phyloP scores from a whole-genome alignment of 2,113 vertebrate species.

The Halichoeres trimaculatus region DNA sequence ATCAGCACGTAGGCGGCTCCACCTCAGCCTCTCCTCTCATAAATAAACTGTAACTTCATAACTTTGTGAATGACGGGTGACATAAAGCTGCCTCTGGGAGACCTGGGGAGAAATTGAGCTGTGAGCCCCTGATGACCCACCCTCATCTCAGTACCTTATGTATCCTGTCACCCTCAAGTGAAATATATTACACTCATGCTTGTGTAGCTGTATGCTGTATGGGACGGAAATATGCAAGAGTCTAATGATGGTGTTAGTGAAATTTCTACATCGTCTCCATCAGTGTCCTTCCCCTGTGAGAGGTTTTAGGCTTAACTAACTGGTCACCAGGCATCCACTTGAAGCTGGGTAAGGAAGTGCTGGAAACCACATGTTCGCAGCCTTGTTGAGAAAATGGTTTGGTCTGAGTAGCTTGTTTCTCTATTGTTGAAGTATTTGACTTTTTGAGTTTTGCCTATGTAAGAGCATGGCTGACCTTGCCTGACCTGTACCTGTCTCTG shows the following conservation, averaged over 20 bases:
- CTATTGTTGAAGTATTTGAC: too few species aligned
- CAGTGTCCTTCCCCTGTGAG: too few species aligned
- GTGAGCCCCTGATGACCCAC: background rate
- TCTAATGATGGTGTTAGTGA: background rate
- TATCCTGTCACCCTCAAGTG: constrained; percentile 19
- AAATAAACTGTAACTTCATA: constrained; percentile 4
- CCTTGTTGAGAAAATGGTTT: too few species aligned
- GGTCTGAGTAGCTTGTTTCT: too few species aligned
- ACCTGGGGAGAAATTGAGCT: background rate
- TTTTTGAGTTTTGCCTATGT: too few species aligned
- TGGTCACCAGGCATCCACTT: too few species aligned
- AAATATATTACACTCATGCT: background rate
- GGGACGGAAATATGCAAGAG: background rate
- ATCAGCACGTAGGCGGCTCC: background rate
- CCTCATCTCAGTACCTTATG: background rate
- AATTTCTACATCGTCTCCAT: too few species aligned
- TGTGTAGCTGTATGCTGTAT: background rate
- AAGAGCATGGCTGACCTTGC: too few species aligned
- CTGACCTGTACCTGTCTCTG: too few species aligned
- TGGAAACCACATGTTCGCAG: too few species aligned
- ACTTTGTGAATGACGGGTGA: background rate
- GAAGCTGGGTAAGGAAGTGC: too few species aligned
- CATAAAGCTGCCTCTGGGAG: constrained; percentile 17
- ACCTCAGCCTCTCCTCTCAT: constrained; percentile 2
- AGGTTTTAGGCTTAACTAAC: too few species aligned